Evolutionary conservation across 1,140 invertebrate genomes (phyloP).

Genomic region (Steinernema feltiae): DNA sequence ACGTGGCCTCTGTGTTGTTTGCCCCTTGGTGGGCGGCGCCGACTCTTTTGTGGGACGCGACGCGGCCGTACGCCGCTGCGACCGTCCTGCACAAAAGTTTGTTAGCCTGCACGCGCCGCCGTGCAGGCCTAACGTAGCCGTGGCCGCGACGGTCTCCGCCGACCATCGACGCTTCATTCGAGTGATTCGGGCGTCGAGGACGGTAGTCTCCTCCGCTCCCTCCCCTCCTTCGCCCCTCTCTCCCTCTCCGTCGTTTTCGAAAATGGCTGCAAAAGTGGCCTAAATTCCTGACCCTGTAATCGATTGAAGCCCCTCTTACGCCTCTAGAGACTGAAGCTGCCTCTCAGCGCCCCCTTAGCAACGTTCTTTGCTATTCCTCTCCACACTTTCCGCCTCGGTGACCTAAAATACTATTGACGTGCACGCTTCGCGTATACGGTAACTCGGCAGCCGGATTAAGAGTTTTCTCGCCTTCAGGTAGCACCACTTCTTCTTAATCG

Average conservation of each 20-base stretch:
- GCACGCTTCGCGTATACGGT: neutral
- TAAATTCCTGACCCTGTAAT: neutral
- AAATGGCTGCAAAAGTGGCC: neutral
- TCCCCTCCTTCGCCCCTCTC: neutral
- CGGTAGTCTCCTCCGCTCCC: neutral
- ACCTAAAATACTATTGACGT: neutral
- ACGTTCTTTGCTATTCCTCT: no score
- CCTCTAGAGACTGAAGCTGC: neutral
- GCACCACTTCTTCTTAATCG: neutral
- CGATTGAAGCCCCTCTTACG: neutral
- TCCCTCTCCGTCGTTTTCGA: neutral
- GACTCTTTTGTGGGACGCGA: neutral
- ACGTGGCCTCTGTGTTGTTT: neutral
- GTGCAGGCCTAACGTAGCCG: slow-evolving; percentile 14
- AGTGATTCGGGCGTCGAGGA: neutral
- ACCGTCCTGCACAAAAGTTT: slow-evolving; percentile 13
- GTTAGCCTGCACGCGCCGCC: slow-evolving; percentile 12
- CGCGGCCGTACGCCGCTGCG: neutral
- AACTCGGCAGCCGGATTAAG: neutral
- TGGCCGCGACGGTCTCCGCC: neutral
- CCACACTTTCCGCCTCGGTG: no score
- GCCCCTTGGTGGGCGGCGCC: neutral
- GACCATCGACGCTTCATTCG: slow-evolving; percentile 13
- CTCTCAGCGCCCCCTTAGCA: no score
- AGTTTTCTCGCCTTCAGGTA: neutral